Base-by-base conservation (phyloP, 1,140 invertebrate species). In the Diorhabda sublineata region DNA sequence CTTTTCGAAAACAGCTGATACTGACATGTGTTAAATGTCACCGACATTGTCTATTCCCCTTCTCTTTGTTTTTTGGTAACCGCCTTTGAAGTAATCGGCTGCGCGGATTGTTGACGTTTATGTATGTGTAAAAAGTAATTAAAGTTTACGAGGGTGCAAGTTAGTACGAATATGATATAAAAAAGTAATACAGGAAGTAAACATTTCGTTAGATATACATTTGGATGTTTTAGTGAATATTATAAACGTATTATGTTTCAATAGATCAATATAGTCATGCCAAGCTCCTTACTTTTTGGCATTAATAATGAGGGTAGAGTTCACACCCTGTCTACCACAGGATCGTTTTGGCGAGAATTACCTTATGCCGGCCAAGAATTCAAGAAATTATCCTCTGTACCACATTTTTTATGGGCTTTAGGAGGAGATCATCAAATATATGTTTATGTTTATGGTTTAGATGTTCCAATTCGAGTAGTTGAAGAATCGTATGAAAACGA, bases 401-500 rank as follows among this genome's bases (percentile, higher is more conserved):
- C 90, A 11, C 89, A 92, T 82, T 92, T 91, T 77, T 84, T 95
- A 75, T 97, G 95, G 95, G 94, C 93, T 2, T 90, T 97, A 59
- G 94, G 95, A 59, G 91, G 94, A 2, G 94, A 97, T 81, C 88
- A 95, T 71, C 94, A 96, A 82, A 90, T 95, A 58, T 96, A 97
- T 81, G 88, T 96, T 3, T 94, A 93, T 81, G 92, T 96, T 26
- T 90, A 94, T 78, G 91, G 91, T 3, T 83, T 93, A 56, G 94
- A 96, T 82, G 90, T 96, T 77, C 94, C 95, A 1, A 96, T 97
- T 69, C 84, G 93, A 70, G 91, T 95, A 0, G 90, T 91, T 80
- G 94, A 96, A 83, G 92, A 95, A 81, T 89, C 92, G 4, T 97
- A 92, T 81, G 94, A 97, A 83, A 97, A 97, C 83, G 92, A 97